Base-by-base conservation (phyloP, 2,888 invertebrate species). In the Heliconius ismenius region DNA sequence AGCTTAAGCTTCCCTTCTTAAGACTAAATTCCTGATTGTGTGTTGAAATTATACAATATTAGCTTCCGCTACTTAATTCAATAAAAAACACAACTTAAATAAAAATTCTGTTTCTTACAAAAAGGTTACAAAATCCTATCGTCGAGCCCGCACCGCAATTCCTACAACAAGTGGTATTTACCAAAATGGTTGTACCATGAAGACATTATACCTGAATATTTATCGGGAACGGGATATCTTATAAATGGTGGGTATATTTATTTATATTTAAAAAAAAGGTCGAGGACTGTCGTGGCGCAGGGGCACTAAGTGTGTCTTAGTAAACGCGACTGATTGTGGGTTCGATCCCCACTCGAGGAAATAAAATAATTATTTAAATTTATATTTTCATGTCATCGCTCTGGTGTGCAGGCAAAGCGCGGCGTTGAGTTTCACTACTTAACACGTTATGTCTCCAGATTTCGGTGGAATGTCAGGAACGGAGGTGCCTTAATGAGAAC, bases 151-250 rank as follows among this genome's bases (percentile, higher is more conserved):
- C 95, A 96, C 68, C 91, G 96, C 1, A 95, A 96, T 81, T 94
- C 92, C 78, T 94, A 95, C 81, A 95, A 94, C 83, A 97, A 96
- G 85, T 97, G 96, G 93, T 96, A 94, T 86, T 93, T 96, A 0
- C 95, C 96, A 0, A 89, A 91, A 26, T 93, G 94, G 84, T 93
- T 96, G 82, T 95, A 93, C 83, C 87, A 90, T 10, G 89, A 90
- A 0, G 90, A 94, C 3, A 80, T 89, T 3, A 95, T 96, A 78
- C 96, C 96, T 2, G 95, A 95, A 82, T 97, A 96, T 84, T 95
- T 96, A 2, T 96, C 96, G 0, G 97, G 97, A 0, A 96, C 96
- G 0, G 96, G 96, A 0, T 97, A 97, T 84, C 80, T 94, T 0
- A 84, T 94, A 0, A 88, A 86, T 62, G 92, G 94, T 94, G 76